Percentiles rank a stretch among this genome's conserved stretches.
Evolutionary conservation across 2,888 invertebrate genomes (phyloP).

Genomic region (Lottia scabra): DNA sequence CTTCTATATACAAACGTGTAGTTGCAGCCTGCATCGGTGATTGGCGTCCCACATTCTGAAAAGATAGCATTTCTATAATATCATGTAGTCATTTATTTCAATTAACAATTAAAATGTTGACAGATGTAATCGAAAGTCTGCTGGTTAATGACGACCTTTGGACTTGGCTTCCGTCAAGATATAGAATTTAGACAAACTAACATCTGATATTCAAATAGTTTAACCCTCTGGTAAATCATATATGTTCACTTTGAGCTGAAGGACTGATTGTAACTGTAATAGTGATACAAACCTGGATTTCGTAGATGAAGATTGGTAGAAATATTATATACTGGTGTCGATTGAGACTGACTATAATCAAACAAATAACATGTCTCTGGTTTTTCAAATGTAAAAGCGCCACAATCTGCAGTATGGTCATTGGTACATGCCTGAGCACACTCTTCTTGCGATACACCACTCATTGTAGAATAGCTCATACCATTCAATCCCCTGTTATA

Average conservation of each 20-base stretch:
- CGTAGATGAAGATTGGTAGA: background rate
- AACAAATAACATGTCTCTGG: background rate
- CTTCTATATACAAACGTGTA: background rate
- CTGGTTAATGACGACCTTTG: too few relatives aligned
- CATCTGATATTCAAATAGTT: too few relatives aligned
- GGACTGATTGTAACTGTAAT: too few relatives aligned
- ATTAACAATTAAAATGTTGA: too few relatives aligned
- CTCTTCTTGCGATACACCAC: background rate
- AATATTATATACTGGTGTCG: background rate
- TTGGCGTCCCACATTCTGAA: background rate
- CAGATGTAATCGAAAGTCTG: too few relatives aligned
- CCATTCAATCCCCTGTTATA: background rate
- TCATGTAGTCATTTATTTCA: too few relatives aligned
- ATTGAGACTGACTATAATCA: background rate
- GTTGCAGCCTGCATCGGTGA: background rate
- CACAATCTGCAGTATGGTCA: background rate
- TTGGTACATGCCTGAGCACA: background rate
- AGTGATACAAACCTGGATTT: background rate
- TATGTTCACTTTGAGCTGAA: too few relatives aligned
- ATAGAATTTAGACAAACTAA: too few relatives aligned
- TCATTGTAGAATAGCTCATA: background rate
- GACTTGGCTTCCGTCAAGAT: too few relatives aligned
- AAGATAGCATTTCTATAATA: too few relatives aligned
- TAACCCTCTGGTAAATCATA: too few relatives aligned
- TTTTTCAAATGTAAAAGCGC: background rate